These are phyloP conservation scores for Monodelphis domestica DNA, from an alignment of 2,797 vertebrate species.

Conservation along the genomic window DNA sequence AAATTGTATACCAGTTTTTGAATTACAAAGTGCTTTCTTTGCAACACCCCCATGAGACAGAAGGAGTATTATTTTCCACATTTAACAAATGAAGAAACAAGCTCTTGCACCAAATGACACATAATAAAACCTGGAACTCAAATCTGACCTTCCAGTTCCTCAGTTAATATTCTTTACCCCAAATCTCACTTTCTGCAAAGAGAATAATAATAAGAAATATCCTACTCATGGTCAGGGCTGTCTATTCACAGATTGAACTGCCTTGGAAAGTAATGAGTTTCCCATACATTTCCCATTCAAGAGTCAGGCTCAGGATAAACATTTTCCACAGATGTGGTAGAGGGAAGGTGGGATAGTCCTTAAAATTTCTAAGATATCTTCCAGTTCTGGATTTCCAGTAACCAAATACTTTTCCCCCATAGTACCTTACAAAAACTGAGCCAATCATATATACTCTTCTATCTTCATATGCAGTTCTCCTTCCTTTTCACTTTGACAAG, in stretches of 20 bases:
- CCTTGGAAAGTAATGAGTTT: not conserved
- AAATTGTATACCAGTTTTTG: not conserved
- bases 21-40: not conserved
- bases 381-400: not conserved
- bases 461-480: not conserved
- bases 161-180: not conserved
- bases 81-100: not conserved
- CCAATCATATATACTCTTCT: fast-evolving
- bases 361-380: not conserved
- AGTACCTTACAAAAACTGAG: not conserved
- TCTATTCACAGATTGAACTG: not conserved
- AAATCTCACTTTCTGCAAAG: not conserved
- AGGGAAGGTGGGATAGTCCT: not conserved
- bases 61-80: not conserved
- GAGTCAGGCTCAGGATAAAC: not conserved
- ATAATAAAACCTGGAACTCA: not conserved
- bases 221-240: not conserved
- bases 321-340: not conserved
- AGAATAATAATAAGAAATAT: not conserved
- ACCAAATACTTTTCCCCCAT: not conserved
- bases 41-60: not conserved
- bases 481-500: not conserved
- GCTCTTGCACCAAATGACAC: not conserved
- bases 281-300: not conserved
- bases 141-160: not conserved